phyloP scores from a whole-genome alignment of 2,113 vertebrate species.

The Equus przewalskii region DNA sequence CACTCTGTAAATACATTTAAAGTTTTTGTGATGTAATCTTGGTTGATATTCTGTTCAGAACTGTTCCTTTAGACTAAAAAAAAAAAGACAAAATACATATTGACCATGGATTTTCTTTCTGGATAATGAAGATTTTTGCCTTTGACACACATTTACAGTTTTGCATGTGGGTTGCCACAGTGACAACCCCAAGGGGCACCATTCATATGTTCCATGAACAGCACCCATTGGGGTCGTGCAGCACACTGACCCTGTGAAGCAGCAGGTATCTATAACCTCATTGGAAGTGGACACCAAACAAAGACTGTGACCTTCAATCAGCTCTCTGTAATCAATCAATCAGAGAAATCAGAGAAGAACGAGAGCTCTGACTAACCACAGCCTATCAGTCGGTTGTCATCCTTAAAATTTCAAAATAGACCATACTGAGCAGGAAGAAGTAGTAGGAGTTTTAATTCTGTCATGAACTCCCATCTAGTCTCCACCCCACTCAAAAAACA shows the following conservation, averaged over 20 bases:
- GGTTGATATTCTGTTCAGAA: conserved; percentile 91
- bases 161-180: background rate
- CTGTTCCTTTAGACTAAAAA: conserved; percentile 87
- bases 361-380: background rate
- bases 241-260: too few species aligned
- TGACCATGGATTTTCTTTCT: conserved; percentile 70
- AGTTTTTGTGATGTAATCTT: conserved; percentile 92
- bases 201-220: background rate
- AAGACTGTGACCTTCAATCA: background rate
- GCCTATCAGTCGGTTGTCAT: background rate
- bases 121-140: conserved; percentile 56
- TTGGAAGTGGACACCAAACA: background rate
- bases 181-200: background rate
- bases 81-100: conserved; percentile 82
- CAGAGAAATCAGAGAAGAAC: background rate
- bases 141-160: background rate
- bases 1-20: conserved; percentile 96
- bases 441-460: conserved; percentile 17
- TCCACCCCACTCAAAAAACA: background rate
- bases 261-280: background rate
- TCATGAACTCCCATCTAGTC: background rate
- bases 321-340: background rate
- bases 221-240: background rate
- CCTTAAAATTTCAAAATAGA: conserved; percentile 37
- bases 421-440: background rate